Conservation (phyloP, 1,140 invertebrate species). For the Euglossa dilemma region DNA sequence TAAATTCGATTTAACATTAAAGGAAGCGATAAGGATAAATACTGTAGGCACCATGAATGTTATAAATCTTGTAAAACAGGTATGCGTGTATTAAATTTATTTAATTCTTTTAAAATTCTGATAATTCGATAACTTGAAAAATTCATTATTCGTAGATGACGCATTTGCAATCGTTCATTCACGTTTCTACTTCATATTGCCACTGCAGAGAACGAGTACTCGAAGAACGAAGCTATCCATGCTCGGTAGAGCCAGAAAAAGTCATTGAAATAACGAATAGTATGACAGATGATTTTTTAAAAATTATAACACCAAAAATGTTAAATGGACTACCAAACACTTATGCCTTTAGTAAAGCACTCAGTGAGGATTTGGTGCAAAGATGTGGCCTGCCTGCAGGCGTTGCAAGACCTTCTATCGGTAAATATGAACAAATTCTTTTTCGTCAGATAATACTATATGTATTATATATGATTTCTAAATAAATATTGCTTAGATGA, state of each 20-base stretch:
- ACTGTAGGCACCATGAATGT: constrained; percentile 80
- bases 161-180: constrained; percentile 84
- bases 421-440: constrained; percentile 77
- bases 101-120: not conserved
- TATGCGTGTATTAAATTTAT: constrained; percentile 35
- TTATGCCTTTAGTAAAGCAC: constrained; percentile 90
- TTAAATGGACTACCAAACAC: constrained; percentile 89
- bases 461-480: too few species aligned
- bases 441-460: not conserved
- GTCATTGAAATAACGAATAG: constrained; percentile 90
- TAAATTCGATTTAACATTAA: constrained; percentile 83
- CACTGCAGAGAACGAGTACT: constrained; percentile 88
- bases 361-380: constrained; percentile 88
- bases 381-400: constrained; percentile 86
- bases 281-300: constrained; percentile 88
- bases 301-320: constrained; percentile 90
- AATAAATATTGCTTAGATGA: not conserved
- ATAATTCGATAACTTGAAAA: not conserved
- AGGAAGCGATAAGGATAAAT: constrained; percentile 82
- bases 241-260: constrained; percentile 88
- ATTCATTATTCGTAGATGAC: constrained; percentile 64
- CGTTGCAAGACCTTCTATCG: constrained; percentile 89
- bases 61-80: constrained; percentile 80
- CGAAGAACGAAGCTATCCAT: constrained; percentile 87
- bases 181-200: constrained; percentile 92